A percentile compares a stretch with the other conserved stretches of the same genome.
These are phyloP conservation scores for Rhinoraja longicauda DNA, from an alignment of 2,797 vertebrate genomes.

Conservation along the genomic window DNA sequence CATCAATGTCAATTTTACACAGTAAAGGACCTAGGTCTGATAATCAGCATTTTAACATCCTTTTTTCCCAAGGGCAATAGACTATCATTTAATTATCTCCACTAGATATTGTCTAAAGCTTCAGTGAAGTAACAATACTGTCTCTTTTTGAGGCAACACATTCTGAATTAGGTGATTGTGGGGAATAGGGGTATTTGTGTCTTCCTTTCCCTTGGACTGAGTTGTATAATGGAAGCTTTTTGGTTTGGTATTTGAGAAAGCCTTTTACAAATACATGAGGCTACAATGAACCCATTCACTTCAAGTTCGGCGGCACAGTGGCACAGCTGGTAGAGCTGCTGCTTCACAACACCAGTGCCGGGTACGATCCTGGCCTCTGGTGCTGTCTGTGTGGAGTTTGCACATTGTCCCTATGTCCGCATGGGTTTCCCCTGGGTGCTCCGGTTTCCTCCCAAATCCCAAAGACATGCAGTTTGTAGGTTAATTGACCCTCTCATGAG, in stretches of 20 bases:
- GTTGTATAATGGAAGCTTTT: not conserved
- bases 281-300: not conserved
- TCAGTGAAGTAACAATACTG: not conserved
- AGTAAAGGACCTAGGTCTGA: not conserved
- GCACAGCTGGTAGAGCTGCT: too few relatives aligned
- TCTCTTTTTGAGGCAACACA: not conserved
- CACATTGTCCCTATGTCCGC: too few relatives aligned
- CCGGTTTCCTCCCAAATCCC: too few relatives aligned
- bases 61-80: not conserved
- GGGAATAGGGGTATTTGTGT: not conserved
- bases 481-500: too few relatives aligned
- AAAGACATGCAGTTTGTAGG: too few relatives aligned
- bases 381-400: too few relatives aligned
- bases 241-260: not conserved
- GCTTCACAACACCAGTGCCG: too few relatives aligned
- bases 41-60: not conserved
- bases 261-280: not conserved
- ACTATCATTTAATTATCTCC: not conserved
- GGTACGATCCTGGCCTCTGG: too few relatives aligned
- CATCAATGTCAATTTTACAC: not conserved
- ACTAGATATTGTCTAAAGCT: too few relatives aligned
- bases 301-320: not conserved
- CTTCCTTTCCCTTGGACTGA: not conserved
- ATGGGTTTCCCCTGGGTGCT: too few relatives aligned
- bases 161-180: not conserved